Conservation (phyloP, 2,888 invertebrate genomes). For the Archaeoteleia sp. region DNA sequence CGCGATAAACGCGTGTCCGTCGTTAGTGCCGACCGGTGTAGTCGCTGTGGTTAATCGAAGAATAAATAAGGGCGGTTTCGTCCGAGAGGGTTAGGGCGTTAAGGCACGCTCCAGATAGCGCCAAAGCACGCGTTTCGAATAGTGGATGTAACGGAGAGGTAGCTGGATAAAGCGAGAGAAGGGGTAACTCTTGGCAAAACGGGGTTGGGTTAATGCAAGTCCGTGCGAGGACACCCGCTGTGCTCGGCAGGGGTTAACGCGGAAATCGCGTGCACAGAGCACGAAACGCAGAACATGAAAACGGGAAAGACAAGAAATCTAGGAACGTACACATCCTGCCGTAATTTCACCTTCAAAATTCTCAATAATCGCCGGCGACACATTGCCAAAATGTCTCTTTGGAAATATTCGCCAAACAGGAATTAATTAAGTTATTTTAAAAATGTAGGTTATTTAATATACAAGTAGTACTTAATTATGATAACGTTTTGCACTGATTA, state of each 20-base stretch:
- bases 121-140: constrained; percentile 55
- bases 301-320: constrained; percentile 44
- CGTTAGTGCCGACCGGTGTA: constrained; percentile 54
- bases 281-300: constrained; percentile 43
- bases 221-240: constrained; percentile 71
- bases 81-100: constrained; percentile 51
- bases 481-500: too few relatives aligned
- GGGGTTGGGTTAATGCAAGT: constrained; percentile 68
- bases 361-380: constrained; percentile 19
- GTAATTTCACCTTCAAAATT: constrained; percentile 21
- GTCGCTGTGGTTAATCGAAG: constrained; percentile 61
- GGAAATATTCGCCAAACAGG: constrained; percentile 50
- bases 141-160: constrained; percentile 46
- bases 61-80: constrained; percentile 63
- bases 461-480: too few relatives aligned
- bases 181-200: constrained; percentile 49
- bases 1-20: constrained; percentile 55
- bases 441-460: too few relatives aligned
- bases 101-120: constrained; percentile 59
- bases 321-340: constrained; percentile 33
- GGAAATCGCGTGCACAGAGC: constrained; percentile 71
- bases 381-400: constrained; percentile 7
- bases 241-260: constrained; percentile 71
- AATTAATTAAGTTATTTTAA: constrained; percentile 68
- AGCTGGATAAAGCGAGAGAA: constrained; percentile 36